Evolutionary conservation across 2,113 vertebrate species (phyloP).

Genomic region (Pterocles gutturalis): DNA sequence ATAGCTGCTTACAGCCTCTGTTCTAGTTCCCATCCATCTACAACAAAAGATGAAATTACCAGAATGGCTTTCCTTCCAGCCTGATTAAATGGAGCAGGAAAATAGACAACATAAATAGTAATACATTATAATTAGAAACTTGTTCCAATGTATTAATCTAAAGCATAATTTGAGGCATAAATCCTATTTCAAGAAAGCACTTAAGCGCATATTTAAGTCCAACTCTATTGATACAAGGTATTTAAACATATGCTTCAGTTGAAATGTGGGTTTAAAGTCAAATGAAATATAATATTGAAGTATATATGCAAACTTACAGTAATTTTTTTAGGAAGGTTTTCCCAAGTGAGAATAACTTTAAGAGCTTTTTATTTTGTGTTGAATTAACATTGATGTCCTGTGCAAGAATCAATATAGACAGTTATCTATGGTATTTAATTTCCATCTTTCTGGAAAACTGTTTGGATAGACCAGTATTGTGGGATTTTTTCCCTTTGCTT

Average conservation of each 20-base stretch:
- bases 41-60: slow-evolving; percentile 44
- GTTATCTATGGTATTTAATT: neutral
- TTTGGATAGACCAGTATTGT: neutral
- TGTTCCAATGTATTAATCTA: slow-evolving; percentile 34
- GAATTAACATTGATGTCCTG: neutral
- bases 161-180: slow-evolving; percentile 6
- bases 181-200: neutral
- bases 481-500: neutral
- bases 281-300: neutral
- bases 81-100: slow-evolving; percentile 52
- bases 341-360: neutral
- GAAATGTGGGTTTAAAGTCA: neutral
- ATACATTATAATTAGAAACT: slow-evolving; percentile 23
- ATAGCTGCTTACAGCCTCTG: neutral
- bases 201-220: slow-evolving; percentile 11
- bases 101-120: slow-evolving; percentile 30
- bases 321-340: neutral
- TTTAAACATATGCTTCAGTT: neutral
- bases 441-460: neutral
- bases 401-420: neutral
- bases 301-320: neutral
- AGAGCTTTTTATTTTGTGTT: neutral
- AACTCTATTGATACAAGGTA: neutral
- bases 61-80: slow-evolving; percentile 30
- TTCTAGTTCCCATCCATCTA: slow-evolving; percentile 12